phyloP scores from a whole-genome alignment of 2,888 invertebrate genomes.

The Lamellibrachia satsuma region DNA sequence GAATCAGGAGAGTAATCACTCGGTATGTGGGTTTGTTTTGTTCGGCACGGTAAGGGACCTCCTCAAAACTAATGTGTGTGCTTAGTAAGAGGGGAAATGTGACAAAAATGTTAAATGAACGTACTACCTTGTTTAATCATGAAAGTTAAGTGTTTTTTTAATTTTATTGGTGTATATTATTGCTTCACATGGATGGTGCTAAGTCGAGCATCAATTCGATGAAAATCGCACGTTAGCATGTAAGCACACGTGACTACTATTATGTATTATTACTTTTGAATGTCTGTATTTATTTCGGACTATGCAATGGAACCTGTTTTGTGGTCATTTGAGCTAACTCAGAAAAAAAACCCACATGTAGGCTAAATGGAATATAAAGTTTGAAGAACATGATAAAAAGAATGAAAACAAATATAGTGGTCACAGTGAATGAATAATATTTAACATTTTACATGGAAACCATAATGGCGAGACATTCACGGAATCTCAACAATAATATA shows the following conservation, averaged over 20 bases:
- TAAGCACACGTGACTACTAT: background rate
- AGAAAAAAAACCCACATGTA: background rate
- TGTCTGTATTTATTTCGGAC: background rate
- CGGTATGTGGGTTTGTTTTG: conserved; percentile 17
- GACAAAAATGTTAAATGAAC: background rate
- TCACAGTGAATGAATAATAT: too few relatives aligned
- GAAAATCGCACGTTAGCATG: background rate
- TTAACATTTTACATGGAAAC: too few relatives aligned
- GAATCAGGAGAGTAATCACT: background rate
- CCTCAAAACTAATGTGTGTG: background rate
- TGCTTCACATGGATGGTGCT: background rate
- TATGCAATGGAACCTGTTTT: background rate
- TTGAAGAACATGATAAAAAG: too few relatives aligned
- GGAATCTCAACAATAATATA: too few relatives aligned
- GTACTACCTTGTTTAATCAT: background rate
- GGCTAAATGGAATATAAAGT: too few relatives aligned
- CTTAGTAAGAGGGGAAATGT: background rate
- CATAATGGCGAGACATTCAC: too few relatives aligned
- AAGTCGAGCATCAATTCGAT: background rate
- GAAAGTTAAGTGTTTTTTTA: background rate
- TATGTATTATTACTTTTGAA: background rate
- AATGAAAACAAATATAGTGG: too few relatives aligned
- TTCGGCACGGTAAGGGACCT: conserved; percentile 6
- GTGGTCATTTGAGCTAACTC: background rate
- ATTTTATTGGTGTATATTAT: background rate